Base-by-base conservation (phyloP, 2,888 invertebrate genomes). In the Megamerina dolium region DNA sequence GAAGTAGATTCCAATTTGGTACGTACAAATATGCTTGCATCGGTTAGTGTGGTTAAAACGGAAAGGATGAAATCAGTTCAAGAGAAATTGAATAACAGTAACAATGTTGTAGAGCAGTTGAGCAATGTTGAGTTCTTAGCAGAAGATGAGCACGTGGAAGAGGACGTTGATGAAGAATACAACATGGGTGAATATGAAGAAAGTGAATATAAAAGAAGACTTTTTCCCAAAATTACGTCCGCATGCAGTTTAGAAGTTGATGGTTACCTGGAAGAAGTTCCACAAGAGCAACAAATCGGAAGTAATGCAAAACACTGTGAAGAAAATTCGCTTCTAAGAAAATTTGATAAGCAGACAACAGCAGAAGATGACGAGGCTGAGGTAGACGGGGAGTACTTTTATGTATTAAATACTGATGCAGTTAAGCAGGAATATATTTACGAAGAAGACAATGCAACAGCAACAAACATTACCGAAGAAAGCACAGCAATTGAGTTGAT, bases 201-300 rank as follows among this genome's bases (percentile, higher is more conserved):
- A n/a, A n/a, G n/a, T n/a, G n/a, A n/a, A n/a, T n/a, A n/a, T n/a
- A n/a, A n/a, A n/a, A n/a, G n/a, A n/a, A n/a, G n/a, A n/a, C n/a
- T 13, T 3, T 9, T 20, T 26, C 8, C 33, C 9, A 42, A 45
- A 37, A 21, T 19, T 16, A 32, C 33, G 3, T 43, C 45, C 13
- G 43, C 33, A 34, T 34, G 42, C 3, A 48, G 34, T 13, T n/a
- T 48, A 10, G 43, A 37, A 30, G 34, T 19, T 10, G 36, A 27
- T 2, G 29, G 9, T 14, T 37, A 33, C 21, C 14, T 19, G 10
- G 37, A 37, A 17, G 37, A 34, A 19, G 27, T 26, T n/a, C 41
- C 31, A 3, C 30, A 44, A 12, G 38, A 39, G 16, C n/a, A n/a
- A n/a, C n/a, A n/a, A n/a, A n/a, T n/a, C n/a, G n/a, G n/a, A n/a